Evolutionary conservation across 2,888 invertebrate species (phyloP).

Genomic region (Cataglyphis rosenhaueri): DNA sequence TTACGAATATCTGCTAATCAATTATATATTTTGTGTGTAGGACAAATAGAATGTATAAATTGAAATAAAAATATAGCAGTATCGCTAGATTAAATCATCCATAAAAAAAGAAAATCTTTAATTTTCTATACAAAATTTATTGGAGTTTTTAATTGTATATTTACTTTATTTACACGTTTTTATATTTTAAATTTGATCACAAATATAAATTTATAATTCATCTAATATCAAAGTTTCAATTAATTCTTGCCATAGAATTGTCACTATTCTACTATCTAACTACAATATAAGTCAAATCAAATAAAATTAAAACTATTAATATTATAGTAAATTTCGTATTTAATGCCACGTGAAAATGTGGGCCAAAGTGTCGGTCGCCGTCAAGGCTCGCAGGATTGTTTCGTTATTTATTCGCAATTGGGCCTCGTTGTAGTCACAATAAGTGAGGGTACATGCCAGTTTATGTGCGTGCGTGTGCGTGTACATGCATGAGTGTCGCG

Average conservation of each 20-base stretch:
- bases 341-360: slow-evolving; percentile 43
- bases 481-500: background rate
- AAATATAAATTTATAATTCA: background rate
- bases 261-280: background rate
- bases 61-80: background rate
- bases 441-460: slow-evolving; percentile 21
- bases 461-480: slow-evolving; percentile 20
- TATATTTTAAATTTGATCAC: background rate
- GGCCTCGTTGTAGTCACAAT: slow-evolving; percentile 42
- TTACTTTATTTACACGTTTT: background rate
- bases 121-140: background rate
- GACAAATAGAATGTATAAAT: slow-evolving; percentile 9
- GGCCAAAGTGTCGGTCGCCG: slow-evolving; percentile 20
- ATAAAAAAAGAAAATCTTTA: background rate
- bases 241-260: slow-evolving; percentile 26
- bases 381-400: slow-evolving; percentile 26
- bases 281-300: background rate
- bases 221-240: slow-evolving; percentile 5
- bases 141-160: background rate
- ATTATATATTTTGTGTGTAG: background rate
- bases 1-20: background rate
- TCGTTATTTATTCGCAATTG: slow-evolving; percentile 47
- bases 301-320: background rate
- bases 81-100: background rate
- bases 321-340: slow-evolving; percentile 31